Conservation (phyloP, 2,113 vertebrate genomes). For the Microcebus murinus region DNA sequence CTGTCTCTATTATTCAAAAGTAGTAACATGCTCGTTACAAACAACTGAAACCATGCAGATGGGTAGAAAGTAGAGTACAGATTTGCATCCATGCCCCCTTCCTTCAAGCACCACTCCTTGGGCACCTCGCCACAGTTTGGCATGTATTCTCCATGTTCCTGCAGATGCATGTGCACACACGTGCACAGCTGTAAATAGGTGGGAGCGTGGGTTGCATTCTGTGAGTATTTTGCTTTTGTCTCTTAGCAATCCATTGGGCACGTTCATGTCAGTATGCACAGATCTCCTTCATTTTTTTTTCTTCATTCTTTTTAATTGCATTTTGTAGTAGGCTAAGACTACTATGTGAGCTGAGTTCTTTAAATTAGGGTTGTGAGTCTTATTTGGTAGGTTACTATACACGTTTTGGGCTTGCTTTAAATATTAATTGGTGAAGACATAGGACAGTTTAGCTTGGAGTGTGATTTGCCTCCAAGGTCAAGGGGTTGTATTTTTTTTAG, state of each 20-base stretch:
- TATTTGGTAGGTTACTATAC: neutral
- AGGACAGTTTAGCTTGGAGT: neutral
- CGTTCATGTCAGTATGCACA: accelerated
- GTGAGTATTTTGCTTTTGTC: accelerated
- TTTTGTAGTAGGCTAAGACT: neutral
- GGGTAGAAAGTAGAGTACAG: neutral
- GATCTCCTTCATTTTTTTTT: too few relatives aligned
- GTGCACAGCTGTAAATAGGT: accelerated
- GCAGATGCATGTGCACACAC: accelerated
- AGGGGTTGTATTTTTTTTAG: neutral
- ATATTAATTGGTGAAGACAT: neutral
- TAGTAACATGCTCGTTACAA: accelerated
- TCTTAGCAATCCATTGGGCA: accelerated
- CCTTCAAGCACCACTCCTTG: neutral
- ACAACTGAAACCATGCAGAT: accelerated
- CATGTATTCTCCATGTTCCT: neutral
- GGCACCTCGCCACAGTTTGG: accelerated
- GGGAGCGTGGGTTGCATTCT: accelerated
- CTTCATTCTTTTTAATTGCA: accelerated
- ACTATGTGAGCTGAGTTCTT: neutral
- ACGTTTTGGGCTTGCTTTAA: too few relatives aligned
- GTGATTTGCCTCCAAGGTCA: neutral
- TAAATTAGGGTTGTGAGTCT: neutral
- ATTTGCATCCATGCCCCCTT: accelerated
- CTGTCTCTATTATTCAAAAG: neutral